Conservation (phyloP, 1,140 invertebrate species). For the Papilio polyxenes region DNA sequence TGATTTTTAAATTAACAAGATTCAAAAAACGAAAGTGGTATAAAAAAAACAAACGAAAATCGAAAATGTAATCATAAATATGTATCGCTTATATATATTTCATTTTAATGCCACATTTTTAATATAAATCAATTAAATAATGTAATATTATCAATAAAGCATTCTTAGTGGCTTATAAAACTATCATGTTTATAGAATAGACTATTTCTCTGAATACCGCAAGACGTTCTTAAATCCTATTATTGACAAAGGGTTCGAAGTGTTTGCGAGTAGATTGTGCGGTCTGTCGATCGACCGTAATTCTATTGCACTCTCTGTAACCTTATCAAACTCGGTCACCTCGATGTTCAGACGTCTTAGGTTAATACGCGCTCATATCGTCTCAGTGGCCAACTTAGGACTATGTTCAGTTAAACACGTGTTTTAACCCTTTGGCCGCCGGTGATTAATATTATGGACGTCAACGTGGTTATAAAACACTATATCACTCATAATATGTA, state of each 20-base stretch:
- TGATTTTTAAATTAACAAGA: too few species aligned
- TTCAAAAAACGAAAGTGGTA: too few species aligned
- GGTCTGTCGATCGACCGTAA: conserved; percentile 39
- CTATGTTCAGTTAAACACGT: neutral
- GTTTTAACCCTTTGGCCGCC: too few species aligned
- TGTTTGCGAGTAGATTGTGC: conserved; percentile 36
- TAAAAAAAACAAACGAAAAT: neutral
- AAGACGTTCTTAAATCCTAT: conserved; percentile 33
- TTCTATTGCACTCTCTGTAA: conserved; percentile 31
- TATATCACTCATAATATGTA: too few species aligned
- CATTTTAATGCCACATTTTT: neutral
- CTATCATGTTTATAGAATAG: neutral
- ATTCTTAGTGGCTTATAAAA: neutral
- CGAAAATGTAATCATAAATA: neutral
- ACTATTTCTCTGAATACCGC: conserved; percentile 20
- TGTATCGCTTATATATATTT: neutral
- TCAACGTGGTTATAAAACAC: too few species aligned
- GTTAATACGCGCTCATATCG: conserved; percentile 49
- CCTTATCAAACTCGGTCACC: conserved; percentile 41
- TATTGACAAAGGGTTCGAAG: conserved; percentile 28
- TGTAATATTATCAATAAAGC: neutral
- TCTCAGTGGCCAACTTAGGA: neutral
- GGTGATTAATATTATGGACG: too few species aligned
- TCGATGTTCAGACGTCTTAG: conserved; percentile 52
- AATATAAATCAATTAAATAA: neutral